phyloP scores from a whole-genome alignment of 2,113 vertebrate genomes.

The Talpa occidentalis region DNA sequence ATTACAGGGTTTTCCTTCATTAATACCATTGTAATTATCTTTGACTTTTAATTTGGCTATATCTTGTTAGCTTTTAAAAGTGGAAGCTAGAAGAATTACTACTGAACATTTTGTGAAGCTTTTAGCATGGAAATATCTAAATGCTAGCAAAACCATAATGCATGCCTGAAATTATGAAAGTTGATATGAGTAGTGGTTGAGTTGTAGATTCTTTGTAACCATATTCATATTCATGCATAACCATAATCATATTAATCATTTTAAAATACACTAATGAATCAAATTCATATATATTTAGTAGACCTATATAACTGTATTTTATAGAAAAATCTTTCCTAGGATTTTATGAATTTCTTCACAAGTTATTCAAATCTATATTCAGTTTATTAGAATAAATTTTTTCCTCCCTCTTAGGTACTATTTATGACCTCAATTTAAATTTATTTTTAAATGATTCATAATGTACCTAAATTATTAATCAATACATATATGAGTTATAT shows the following conservation, averaged over 20 bases:
- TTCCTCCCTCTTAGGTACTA: background rate
- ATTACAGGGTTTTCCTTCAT: background rate
- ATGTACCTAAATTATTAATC: background rate
- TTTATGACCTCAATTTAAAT: background rate
- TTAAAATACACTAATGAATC: background rate
- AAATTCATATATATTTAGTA: background rate
- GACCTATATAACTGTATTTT: background rate
- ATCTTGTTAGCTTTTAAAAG: conserved; percentile 9
- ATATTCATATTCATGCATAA: background rate
- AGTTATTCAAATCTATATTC: background rate
- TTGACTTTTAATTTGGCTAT: background rate
- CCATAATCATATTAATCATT: background rate
- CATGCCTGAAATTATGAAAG: conserved; percentile 8
- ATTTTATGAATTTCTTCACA: background rate
- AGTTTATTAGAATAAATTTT: background rate
- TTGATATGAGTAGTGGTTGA: background rate
- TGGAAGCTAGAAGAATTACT: background rate
- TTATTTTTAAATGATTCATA: background rate
- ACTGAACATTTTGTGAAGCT: background rate
- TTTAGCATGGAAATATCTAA: background rate
- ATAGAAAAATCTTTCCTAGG: background rate
- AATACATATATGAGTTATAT: background rate
- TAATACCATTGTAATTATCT: conserved; percentile 5
- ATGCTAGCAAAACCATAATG: conserved; percentile 30
- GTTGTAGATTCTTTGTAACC: background rate